Base-by-base conservation (phyloP, 2,113 vertebrate genomes). In the Mus spicilegus region DNA sequence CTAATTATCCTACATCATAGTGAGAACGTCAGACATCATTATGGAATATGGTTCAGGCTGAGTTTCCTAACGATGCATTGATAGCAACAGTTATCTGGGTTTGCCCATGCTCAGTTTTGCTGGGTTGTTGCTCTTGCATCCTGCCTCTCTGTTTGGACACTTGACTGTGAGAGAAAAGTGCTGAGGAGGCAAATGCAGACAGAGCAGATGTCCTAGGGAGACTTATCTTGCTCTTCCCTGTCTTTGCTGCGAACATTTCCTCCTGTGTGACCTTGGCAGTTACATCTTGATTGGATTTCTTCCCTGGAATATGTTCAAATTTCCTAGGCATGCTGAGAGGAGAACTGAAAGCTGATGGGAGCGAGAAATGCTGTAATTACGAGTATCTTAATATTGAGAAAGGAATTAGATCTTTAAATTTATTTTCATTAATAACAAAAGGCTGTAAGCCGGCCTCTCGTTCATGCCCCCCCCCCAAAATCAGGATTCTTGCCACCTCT, bases 291-390 rank as follows among this genome's bases (percentile, higher is more conserved):
- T 80, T 94, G 70, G 88, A 63, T 58, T 84, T 90, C 87, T 96
- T 96, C 73, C 82, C 90, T 95, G 87, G 93, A 97, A 97, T 65
- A 70, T 28, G 63, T 93, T 95, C 95, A 94, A 30, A 82, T 92
- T 89, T 95, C 86, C 86, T 89, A 58, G 77, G 92, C 96, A 54
- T 96, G 96, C 95, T 96, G 97, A 92, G 95, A 97, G 88, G 61
- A 91, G 90, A 96, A 92, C 67, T 96, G 54, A 95, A 97, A 87
- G 86, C 51, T 80, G 92, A 96, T 95, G 92, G 87, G 51, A 87
- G 95, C 91, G 95, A 97, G 95, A 96, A 95, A 97, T 95, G 87
- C 82, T 95, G 11, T 93, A 92, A 95, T 97, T 96, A 96, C 56
- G 67, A 76, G 95, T 65, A 87, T 63, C 70, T 97, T 95, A 95